Conservation (phyloP, 2,113 vertebrate genomes). For the Paratilapia polleni region DNA sequence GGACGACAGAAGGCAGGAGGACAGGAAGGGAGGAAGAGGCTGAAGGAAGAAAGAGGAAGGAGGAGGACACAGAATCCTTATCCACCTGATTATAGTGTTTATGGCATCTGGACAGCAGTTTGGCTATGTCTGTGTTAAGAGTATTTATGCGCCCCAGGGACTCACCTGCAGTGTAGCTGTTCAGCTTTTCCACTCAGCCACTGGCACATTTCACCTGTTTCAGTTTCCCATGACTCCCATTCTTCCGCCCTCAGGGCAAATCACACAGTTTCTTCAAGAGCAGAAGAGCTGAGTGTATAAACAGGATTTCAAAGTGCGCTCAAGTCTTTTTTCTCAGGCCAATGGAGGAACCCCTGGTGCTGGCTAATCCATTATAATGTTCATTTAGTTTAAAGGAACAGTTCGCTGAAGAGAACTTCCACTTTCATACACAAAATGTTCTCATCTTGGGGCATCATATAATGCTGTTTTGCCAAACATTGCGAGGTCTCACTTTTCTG, state of each 20-base stretch:
- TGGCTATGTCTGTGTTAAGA: constrained; percentile 36
- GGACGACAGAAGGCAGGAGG: not conserved
- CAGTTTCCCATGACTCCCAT: constrained; percentile 62
- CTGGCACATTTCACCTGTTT: constrained; percentile 56
- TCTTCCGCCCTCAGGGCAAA: constrained; percentile 47
- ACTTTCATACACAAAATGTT: not conserved
- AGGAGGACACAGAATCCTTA: constrained; percentile 37
- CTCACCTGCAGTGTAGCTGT: constrained; percentile 71
- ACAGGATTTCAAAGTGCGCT: constrained; percentile 34
- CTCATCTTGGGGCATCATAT: not conserved
- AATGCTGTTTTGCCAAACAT: not conserved
- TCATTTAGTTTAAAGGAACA: not conserved
- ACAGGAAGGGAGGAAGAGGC: constrained; percentile 50
- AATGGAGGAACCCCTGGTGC: not conserved
- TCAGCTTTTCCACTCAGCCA: constrained; percentile 51
- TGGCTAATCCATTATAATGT: not conserved
- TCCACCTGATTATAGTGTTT: constrained; percentile 69
- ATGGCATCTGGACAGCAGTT: constrained; percentile 68
- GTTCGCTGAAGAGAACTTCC: not conserved
- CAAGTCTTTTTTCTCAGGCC: not conserved
- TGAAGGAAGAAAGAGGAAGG: constrained; percentile 29
- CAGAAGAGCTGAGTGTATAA: constrained; percentile 24
- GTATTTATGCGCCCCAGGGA: constrained; percentile 49
- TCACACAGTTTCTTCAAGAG: constrained; percentile 37
- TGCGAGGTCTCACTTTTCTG: not conserved